These are phyloP conservation scores for Heliconius eleuchia DNA, from an alignment of 1,140 invertebrate species.

Conservation along the genomic window DNA sequence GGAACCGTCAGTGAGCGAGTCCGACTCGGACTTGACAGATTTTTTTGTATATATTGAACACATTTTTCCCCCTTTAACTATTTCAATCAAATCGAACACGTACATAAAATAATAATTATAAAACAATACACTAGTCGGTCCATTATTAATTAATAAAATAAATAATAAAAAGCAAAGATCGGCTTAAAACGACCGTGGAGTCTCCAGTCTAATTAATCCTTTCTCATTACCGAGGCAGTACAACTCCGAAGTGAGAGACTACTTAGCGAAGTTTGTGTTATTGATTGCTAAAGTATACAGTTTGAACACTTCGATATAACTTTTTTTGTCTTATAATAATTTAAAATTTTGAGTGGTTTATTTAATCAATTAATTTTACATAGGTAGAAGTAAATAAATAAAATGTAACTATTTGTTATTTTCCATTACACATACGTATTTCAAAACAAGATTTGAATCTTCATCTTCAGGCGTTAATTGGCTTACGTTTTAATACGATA, in stretches of 20 bases:
- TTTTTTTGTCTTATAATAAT: neutral
- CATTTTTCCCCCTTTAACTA: no score
- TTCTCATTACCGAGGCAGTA: slow-evolving; percentile 38
- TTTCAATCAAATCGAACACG: no score
- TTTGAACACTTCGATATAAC: slow-evolving; percentile 11
- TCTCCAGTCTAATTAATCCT: slow-evolving; percentile 37
- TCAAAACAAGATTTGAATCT: no score
- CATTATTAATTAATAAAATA: neutral
- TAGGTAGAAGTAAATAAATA: no score
- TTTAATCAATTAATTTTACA: neutral
- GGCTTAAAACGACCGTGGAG: slow-evolving; percentile 2
- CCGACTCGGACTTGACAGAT: no score
- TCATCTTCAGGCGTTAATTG: no score
- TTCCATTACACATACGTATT: no score
- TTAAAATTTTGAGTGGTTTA: neutral
- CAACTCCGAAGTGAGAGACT: slow-evolving; percentile 32
- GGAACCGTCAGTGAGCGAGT: no score
- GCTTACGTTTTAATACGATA: no score
- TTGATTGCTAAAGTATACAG: slow-evolving; percentile 17
- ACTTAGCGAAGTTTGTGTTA: slow-evolving; percentile 31
- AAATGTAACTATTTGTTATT: no score
- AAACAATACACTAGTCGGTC: neutral
- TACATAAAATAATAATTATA: neutral
- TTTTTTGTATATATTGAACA: no score
- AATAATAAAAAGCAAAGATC: slow-evolving; percentile 3